phyloP scores from a whole-genome alignment of 1,140 invertebrate species.

The Pseudobourletiella spinata region DNA sequence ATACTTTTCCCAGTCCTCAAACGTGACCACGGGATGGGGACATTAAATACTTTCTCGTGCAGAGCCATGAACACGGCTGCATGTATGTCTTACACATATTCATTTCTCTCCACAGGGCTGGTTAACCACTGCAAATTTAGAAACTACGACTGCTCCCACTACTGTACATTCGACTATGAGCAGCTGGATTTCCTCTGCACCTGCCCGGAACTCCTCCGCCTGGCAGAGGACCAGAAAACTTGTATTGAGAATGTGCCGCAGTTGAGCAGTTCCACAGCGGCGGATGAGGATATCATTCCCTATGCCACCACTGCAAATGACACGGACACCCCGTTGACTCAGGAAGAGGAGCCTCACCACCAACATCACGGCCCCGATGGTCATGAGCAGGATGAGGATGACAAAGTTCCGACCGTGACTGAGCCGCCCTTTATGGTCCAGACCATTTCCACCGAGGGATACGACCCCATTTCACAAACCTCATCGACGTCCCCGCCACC shows the following conservation, averaged over 20 bases:
- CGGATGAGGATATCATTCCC: neutral
- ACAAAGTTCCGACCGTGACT: no score
- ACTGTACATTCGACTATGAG: slow-evolving; percentile 60
- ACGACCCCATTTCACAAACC: no score
- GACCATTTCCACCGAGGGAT: neutral
- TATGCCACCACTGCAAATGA: neutral
- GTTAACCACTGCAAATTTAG: slow-evolving; percentile 63
- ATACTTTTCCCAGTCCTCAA: no score
- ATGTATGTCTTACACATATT: neutral
- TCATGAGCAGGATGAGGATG: no score
- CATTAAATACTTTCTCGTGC: no score
- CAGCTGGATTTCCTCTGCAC: slow-evolving; percentile 55
- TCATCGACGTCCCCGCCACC: no score
- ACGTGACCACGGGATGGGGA: no score
- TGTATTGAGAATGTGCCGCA: slow-evolving; percentile 38
- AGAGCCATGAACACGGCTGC: neutral
- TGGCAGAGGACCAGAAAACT: slow-evolving; percentile 45
- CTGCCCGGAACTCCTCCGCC: slow-evolving; percentile 51
- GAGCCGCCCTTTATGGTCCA: slow-evolving; percentile 37
- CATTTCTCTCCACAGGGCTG: slow-evolving; percentile 41
- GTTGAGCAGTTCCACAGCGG: neutral
- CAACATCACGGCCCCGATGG: neutral
- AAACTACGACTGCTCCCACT: slow-evolving; percentile 64
- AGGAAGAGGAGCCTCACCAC: no score
- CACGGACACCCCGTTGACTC: neutral